Conservation (phyloP, 2,888 invertebrate genomes). For the Troides helena region DNA sequence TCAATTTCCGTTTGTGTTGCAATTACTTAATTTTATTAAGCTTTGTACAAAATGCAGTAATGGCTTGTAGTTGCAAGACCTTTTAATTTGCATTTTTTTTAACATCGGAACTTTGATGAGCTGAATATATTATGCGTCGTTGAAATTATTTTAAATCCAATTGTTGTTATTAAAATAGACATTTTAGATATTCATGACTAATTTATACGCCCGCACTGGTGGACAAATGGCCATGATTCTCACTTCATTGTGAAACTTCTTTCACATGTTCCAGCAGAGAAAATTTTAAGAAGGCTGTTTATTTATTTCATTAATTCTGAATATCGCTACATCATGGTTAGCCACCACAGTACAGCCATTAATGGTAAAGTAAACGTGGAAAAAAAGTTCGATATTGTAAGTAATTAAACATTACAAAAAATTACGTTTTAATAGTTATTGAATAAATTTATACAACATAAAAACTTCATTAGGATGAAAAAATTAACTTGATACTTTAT, state of each 20-base stretch:
- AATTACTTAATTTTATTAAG: constrained; percentile 7
- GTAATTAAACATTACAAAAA: too few relatives aligned
- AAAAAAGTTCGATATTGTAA: too few relatives aligned
- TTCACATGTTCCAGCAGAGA: too few relatives aligned
- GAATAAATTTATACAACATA: neutral
- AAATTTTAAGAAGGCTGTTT: too few relatives aligned
- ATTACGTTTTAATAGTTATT: too few relatives aligned
- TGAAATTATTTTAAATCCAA: too few relatives aligned
- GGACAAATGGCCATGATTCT: too few relatives aligned
- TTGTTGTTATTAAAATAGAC: neutral
- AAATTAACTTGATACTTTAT: neutral
- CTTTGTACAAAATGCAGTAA: constrained; percentile 32
- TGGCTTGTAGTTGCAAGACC: constrained; percentile 35
- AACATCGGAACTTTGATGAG: constrained; percentile 19
- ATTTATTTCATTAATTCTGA: too few relatives aligned
- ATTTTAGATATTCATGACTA: neutral
- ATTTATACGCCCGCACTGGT: neutral
- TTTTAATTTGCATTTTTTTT: constrained; percentile 25
- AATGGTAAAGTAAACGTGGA: too few relatives aligned
- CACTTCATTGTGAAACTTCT: too few relatives aligned
- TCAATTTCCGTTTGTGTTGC: neutral
- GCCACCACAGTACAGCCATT: too few relatives aligned
- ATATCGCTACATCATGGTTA: too few relatives aligned
- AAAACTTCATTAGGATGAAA: neutral
- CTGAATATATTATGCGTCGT: neutral